Conservation (phyloP, 2,113 vertebrate genomes). For the Sander lucioperca region DNA sequence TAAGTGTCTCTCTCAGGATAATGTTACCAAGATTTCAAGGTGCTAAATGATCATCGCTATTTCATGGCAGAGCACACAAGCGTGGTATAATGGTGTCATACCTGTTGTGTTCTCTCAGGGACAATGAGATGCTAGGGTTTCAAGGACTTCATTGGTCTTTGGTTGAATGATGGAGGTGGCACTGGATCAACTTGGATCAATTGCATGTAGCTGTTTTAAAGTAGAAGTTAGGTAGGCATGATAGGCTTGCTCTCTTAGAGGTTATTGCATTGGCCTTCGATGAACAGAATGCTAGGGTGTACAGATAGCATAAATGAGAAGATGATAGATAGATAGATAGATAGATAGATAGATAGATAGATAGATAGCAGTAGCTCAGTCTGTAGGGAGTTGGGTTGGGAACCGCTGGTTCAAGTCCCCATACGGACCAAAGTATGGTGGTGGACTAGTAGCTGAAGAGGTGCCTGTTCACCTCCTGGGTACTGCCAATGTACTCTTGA, state of each 20-base stretch:
- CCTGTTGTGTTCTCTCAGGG: neutral
- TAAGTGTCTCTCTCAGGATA: neutral
- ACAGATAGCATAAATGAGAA: neutral
- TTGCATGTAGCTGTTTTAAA: constrained; percentile 30
- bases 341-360: too few relatives aligned
- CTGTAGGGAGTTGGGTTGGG: too few relatives aligned
- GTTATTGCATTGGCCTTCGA: neutral
- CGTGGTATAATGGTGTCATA: neutral
- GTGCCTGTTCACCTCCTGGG: too few relatives aligned
- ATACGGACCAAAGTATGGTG: too few relatives aligned
- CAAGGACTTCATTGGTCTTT: constrained; percentile 46
- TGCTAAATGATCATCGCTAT: constrained; percentile 28
- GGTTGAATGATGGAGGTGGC: constrained; percentile 23
- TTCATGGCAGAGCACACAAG: constrained; percentile 3
- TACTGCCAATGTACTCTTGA: too few relatives aligned
- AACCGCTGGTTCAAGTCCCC: too few relatives aligned
- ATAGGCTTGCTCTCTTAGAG: neutral
- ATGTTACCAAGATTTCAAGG: constrained; percentile 5
- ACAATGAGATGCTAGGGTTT: constrained; percentile 24
- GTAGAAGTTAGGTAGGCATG: neutral
- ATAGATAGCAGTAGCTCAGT: too few relatives aligned
- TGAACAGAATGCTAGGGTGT: neutral
- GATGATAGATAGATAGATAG: too few relatives aligned
- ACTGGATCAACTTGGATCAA: constrained; percentile 30
- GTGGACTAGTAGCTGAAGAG: too few relatives aligned